phyloP scores from a whole-genome alignment of 1,140 invertebrate genomes.

The Scaptomyza hsui region DNA sequence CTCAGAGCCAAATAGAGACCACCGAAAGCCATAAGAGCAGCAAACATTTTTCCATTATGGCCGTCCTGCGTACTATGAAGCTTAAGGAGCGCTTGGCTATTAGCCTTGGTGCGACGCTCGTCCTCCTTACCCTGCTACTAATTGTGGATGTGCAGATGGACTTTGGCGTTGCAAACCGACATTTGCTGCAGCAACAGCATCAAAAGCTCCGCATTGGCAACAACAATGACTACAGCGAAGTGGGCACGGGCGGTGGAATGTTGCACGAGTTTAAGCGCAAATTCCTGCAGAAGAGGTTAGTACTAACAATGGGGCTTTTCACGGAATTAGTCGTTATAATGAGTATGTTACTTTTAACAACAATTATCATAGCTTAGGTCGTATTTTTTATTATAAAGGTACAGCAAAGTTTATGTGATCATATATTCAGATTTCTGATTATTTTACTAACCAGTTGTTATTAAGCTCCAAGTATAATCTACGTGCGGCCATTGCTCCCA shows the following conservation, averaged over 20 bases:
- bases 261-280: conserved; percentile 87
- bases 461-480: neutral
- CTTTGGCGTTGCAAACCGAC: conserved; percentile 90
- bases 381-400: neutral
- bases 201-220: conserved; percentile 87
- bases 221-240: conserved; percentile 85
- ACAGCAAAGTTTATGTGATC: neutral
- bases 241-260: conserved; percentile 57
- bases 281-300: conserved; percentile 88
- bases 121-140: conserved; percentile 91
- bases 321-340: neutral
- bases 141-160: conserved; percentile 93
- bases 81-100: conserved; percentile 90
- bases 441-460: neutral
- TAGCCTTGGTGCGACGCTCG: conserved; percentile 88
- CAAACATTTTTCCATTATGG: conserved; percentile 68
- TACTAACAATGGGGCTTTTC: neutral
- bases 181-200: conserved; percentile 88
- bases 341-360: neutral
- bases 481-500: neutral
- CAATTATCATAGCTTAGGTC: neutral
- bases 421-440: neutral
- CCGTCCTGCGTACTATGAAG: conserved; percentile 85
- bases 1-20: conserved; percentile 10
- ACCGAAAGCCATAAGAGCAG: conserved; percentile 10